Percentiles rank a stretch among this genome's conserved stretches.
These are phyloP conservation scores for Halyomorpha halys DNA, from an alignment of 1,140 invertebrate genomes.

Conservation along the genomic window DNA sequence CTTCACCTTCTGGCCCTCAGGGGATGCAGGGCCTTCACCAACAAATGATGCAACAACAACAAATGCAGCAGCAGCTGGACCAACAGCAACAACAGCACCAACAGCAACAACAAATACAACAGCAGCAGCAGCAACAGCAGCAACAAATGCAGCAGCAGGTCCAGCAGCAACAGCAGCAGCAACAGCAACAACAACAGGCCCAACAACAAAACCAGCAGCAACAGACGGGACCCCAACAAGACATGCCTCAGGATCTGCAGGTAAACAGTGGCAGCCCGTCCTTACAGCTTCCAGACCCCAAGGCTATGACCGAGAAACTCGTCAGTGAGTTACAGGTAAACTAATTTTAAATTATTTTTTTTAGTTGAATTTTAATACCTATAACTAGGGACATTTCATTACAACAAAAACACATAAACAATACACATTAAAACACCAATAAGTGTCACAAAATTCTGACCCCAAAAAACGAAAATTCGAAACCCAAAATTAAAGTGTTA, in stretches of 20 bases:
- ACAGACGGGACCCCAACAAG: constrained; percentile 13
- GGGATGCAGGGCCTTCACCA: constrained; percentile 19
- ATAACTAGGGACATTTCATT: too few relatives aligned
- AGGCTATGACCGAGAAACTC: constrained; percentile 34
- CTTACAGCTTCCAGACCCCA: constrained; percentile 29
- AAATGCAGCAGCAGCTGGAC: constrained; percentile 26
- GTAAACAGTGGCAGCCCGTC: constrained; percentile 23
- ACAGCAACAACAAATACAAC: constrained; percentile 28
- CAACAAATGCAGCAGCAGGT: constrained; percentile 20
- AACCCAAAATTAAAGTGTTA: too few relatives aligned
- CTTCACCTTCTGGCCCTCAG: constrained; percentile 21
- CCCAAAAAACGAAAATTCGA: too few relatives aligned
- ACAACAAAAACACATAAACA: too few relatives aligned
- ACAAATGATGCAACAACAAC: constrained; percentile 25
- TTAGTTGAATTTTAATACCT: too few relatives aligned
- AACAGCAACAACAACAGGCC: constrained; percentile 19
- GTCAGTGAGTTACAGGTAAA: constrained; percentile 34
- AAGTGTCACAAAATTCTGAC: too few relatives aligned
- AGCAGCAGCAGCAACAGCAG: constrained; percentile 24
- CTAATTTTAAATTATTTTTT: background rate
- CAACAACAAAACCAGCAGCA: constrained; percentile 18
- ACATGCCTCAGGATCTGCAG: constrained; percentile 26
- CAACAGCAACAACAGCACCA: constrained; percentile 16
- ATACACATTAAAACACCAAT: too few relatives aligned
- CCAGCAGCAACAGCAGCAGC: constrained; percentile 24